Base-by-base conservation (phyloP, 2,888 invertebrate species). In the Halictus ligatus region DNA sequence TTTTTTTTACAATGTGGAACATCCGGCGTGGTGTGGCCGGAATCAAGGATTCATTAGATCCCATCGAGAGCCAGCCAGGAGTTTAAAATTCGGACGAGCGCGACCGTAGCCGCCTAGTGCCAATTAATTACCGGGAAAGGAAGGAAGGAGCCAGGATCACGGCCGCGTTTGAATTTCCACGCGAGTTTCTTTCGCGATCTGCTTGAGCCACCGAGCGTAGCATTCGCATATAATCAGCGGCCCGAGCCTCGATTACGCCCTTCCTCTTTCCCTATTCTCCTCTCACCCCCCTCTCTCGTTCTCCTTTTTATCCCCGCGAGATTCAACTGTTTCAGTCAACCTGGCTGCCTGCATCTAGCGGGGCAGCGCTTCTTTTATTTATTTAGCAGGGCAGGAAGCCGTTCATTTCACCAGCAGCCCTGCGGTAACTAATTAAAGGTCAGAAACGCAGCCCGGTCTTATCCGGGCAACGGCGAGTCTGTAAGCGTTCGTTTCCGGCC, bases 381-480 rank as follows among this genome's bases (percentile, higher is more conserved):
- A 94, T 94, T 94, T 93, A 93, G 87, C 92, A 90, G 91, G 91
- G 92, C 94, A 94, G 94, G 94, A 94, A 94, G 94, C 94, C 92
- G 93, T 94, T 94, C 92, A 92, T 94, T 94, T 91, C 90, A 82
- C 91, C 81, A 84, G 90, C 92, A 90, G 92, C 91, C 89, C 89
- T 89, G 92, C 91, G 92, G 92, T 93, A 94, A 93, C 93, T 94
- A 94, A 94, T 94, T 94, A 94, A 94, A 94, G 94, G 94, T 94
- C 94, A 94, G 93, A 80, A 89, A 54, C 88, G 86, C 77, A 88
- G 82, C 88, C 84, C 74, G 85, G 87, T 88, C 89, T 91, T 90
- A 91, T 90, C 90, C 89, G 88, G 85, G 75, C 86, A 90, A 85
- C 91, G 90, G 85, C 81, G 87, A 89, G 87, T 89, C 80, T 21